Percentiles rank a stretch among this genome's conserved stretches.
Evolutionary conservation across 2,113 vertebrate species (phyloP).

Genomic region (Xiphias gladius): DNA sequence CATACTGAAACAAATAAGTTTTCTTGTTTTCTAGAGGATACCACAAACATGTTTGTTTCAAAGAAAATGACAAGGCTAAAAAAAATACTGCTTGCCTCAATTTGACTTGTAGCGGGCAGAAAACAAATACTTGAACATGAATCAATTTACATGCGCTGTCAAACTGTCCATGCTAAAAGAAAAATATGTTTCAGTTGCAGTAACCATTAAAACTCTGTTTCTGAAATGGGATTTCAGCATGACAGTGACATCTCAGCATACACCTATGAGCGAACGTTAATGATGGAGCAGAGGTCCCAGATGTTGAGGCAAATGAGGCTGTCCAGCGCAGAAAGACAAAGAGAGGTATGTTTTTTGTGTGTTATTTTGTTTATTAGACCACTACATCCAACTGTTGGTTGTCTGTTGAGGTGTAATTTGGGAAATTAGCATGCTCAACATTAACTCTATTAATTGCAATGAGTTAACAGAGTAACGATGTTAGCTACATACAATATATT

Average conservation of each 20-base stretch:
- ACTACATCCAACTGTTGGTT: too few relatives aligned
- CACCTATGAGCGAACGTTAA: slow-evolving; percentile 96
- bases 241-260: slow-evolving; percentile 98
- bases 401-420: neutral
- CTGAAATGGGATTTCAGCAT: slow-evolving; percentile 82
- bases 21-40: neutral
- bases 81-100: neutral
- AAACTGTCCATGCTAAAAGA: neutral
- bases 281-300: slow-evolving; percentile 99
- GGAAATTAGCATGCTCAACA: neutral
- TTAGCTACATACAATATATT: neutral
- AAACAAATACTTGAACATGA: neutral
- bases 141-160: neutral
- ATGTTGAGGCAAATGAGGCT: slow-evolving; percentile 98
- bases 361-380: too few relatives aligned
- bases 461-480: neutral
- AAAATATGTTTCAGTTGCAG: neutral
- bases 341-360: slow-evolving; percentile 87
- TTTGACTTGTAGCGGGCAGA: neutral
- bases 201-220: neutral
- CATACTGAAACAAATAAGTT: neutral
- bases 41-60: neutral
- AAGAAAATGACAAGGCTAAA: neutral
- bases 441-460: neutral
- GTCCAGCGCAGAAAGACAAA: slow-evolving; percentile 93